Percentiles rank a stretch among this genome's conserved stretches.
phyloP scores from a whole-genome alignment of 1,140 invertebrate species.

The Cardiocondyla obscurior region DNA sequence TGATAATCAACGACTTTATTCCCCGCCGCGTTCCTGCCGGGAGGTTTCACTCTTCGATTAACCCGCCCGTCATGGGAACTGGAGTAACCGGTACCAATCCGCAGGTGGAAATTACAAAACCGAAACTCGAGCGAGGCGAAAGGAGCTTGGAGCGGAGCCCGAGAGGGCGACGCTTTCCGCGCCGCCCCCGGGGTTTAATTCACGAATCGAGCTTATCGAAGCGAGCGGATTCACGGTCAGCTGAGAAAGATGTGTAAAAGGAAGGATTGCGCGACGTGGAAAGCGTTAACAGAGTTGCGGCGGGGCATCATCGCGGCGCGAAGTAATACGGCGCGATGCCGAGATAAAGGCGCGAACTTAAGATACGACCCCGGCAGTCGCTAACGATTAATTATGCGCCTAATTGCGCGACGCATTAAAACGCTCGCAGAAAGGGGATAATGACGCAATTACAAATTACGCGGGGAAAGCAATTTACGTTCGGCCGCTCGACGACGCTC shows the following conservation, averaged over 20 bases:
- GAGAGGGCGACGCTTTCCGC: neutral
- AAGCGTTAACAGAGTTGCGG: neutral
- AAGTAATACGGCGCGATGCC: neutral
- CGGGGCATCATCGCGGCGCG: neutral
- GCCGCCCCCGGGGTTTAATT: neutral
- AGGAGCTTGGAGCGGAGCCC: neutral
- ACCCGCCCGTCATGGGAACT: constrained; percentile 30
- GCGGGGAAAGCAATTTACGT: constrained; percentile 36
- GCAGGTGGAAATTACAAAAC: neutral
- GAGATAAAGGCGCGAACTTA: constrained; percentile 8
- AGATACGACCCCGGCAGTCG: neutral
- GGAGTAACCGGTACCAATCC: neutral
- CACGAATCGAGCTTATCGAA: neutral
- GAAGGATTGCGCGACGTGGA: neutral
- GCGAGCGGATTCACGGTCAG: neutral
- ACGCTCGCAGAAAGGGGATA: constrained; percentile 11
- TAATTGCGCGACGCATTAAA: constrained; percentile 46
- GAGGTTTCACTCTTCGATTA: constrained; percentile 34
- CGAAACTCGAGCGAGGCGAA: neutral
- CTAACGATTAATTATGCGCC: constrained; percentile 35
- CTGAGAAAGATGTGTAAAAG: neutral
- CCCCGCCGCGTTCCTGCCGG: neutral
- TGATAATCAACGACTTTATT: constrained; percentile 7
- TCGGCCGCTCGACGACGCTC: constrained; percentile 13
- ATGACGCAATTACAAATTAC: constrained; percentile 48